Evolutionary conservation across 35 echinoderm and acorn worm species (phyloP), one percentile per base, ranked within the genome.

Genomic region (Ophioderma brevispina): DNA sequence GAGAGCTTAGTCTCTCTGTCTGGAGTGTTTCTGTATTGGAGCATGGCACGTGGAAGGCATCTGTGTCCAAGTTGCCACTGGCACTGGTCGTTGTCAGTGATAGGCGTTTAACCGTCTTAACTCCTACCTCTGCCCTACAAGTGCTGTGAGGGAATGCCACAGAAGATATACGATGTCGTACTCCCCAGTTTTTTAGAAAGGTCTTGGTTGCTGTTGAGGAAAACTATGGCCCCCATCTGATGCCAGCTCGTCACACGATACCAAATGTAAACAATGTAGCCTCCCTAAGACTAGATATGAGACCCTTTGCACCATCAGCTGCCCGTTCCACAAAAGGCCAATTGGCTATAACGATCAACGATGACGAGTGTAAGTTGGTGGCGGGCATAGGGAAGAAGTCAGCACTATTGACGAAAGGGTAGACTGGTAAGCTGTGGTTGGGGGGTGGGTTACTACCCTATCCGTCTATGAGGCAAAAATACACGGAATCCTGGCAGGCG

Each of bases 31-130:
- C 78, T 21, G 34, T 83, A 82, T 42, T 90, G 88, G 14, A 90
- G 78, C 49, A 90, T 82, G 25, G 88, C 78, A 3, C 88, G 64
- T 79, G 70, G 46, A 52, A 52, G 46, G 31, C 34, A 15, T 41
- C 13, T 77, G 76, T 8, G 76, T 77, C 38, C 14, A 28, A 15
- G 46, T 52, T 21, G 8, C 46, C 8, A 52, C 21, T 52, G 46
- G 46, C 8, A 21, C 46, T 52, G 21, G 46, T 11, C 8, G 37
- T 84, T 87, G 80, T 70, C 38, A 25, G 63, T 6, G 84, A 32
- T 37, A 90, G 41, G 3, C 81, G 30, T 85, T 90, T 90, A 84
- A 90, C 80, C 15, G 88, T 90, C 39, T 90, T 85, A 1, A 90
- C 88, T 13, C 81, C 81, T 1, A 10, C 46, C 21, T 52, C 46